Evolutionary conservation across 2,888 invertebrate species (phyloP).

Genomic region (Amblyteles armatorius): DNA sequence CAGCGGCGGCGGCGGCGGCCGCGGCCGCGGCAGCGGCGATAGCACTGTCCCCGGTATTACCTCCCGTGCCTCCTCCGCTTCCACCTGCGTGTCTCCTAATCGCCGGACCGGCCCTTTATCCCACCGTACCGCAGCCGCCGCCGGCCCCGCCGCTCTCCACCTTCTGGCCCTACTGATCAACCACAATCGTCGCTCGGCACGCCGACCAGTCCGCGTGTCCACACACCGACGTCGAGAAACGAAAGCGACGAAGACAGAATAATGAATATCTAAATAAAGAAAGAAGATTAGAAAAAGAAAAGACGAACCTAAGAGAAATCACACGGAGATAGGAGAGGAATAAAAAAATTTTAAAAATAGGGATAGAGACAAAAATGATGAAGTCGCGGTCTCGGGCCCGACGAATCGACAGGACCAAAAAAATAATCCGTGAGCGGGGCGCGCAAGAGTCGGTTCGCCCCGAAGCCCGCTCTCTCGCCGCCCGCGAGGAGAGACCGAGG

Average conservation of each 20-base stretch:
- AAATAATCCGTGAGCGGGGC: conserved; percentile 53
- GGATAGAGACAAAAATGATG: conserved; percentile 6
- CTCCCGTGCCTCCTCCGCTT: conserved; percentile 80
- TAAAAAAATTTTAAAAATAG: not conserved
- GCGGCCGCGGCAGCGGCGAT: conserved; percentile 79
- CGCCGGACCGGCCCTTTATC: conserved; percentile 81
- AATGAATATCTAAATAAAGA: not conserved
- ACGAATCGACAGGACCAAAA: conserved; percentile 63
- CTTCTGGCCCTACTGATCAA: conserved; percentile 82
- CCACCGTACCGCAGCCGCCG: conserved; percentile 79
- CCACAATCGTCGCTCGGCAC: conserved; percentile 16
- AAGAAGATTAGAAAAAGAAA: not conserved
- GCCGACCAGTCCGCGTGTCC: not conserved
- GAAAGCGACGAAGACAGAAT: not conserved
- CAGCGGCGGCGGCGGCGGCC: conserved; percentile 69
- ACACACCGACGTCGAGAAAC: not conserved
- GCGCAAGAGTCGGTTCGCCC: not conserved
- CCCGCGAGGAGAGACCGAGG: not conserved
- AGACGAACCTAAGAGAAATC: not conserved
- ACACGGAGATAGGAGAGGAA: conserved; percentile 3
- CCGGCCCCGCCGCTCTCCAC: conserved; percentile 79
- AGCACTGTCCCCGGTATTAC: conserved; percentile 84
- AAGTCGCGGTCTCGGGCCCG: conserved; percentile 30
- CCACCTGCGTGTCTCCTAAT: conserved; percentile 82
- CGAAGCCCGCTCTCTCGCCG: not conserved